Percentiles rank a stretch among this genome's conserved stretches.
Conservation (phyloP, 2,797 vertebrate species). For the Botia almorhae region DNA sequence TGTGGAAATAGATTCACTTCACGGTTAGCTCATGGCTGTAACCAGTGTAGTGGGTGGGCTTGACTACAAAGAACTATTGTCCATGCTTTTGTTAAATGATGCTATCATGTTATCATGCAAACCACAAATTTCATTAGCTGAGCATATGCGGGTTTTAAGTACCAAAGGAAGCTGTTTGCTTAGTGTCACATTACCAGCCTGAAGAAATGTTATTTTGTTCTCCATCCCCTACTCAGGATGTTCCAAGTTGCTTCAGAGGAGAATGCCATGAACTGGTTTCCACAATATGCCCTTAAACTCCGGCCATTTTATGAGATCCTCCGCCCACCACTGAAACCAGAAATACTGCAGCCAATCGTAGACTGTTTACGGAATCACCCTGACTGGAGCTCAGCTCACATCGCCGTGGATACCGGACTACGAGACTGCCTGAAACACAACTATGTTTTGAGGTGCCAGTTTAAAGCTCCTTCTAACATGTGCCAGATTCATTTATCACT, state of each 20-base stretch:
- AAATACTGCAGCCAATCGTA: conserved; percentile 85
- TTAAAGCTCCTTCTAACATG: neutral
- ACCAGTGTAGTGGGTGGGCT: neutral
- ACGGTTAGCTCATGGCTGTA: neutral
- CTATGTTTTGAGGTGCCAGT: conserved; percentile 82
- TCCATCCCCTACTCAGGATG: conserved; percentile 73
- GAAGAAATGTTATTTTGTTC: neutral
- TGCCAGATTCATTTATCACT: too few species aligned
- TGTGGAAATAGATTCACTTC: neutral
- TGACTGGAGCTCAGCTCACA: conserved; percentile 88
- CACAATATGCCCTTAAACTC: conserved; percentile 84
- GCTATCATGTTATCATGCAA: too few species aligned
- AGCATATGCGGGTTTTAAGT: too few species aligned
- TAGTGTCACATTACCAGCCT: neutral
- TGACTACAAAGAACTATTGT: conserved; percentile 14
- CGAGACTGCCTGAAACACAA: conserved; percentile 91
- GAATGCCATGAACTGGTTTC: conserved; percentile 82
- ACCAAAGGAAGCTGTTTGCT: neutral
- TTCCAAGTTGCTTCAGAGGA: conserved; percentile 88
- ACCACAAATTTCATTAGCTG: too few species aligned
- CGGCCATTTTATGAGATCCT: conserved; percentile 92
- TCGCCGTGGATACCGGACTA: conserved; percentile 87
- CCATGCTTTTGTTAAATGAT: neutral
- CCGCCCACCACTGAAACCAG: conserved; percentile 74
- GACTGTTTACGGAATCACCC: conserved; percentile 91